Conservation (phyloP, 2,797 vertebrate genomes). For the Smutsia gigantea region DNA sequence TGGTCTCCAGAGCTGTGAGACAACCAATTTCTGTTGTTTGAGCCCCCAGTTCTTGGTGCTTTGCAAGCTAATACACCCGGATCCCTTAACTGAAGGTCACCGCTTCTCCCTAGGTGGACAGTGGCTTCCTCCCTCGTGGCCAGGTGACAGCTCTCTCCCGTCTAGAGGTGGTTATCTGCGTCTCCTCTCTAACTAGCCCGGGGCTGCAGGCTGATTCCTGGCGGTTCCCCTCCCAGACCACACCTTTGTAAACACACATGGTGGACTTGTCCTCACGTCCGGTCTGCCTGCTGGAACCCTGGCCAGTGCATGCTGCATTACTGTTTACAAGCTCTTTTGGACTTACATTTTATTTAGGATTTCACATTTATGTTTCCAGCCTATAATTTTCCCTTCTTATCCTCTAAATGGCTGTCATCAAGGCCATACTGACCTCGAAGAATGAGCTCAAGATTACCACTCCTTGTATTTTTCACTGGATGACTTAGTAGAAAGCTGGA, state of each 20-base stretch:
- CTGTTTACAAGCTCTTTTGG: background rate
- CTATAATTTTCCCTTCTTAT: too few species aligned
- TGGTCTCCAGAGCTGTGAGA: background rate
- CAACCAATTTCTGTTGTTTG: rapidly evolving
- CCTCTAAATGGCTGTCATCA: background rate
- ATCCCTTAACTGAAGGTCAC: background rate
- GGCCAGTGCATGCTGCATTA: rapidly evolving
- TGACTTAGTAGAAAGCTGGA: background rate
- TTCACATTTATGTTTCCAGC: background rate
- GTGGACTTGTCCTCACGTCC: rapidly evolving
- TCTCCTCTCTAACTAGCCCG: background rate
- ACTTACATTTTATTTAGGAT: background rate
- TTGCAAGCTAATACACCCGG: too few species aligned
- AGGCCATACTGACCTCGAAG: background rate
- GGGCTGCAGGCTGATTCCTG: rapidly evolving
- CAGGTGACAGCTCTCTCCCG: background rate
- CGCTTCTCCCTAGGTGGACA: background rate
- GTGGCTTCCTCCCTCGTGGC: too few species aligned
- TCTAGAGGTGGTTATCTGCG: too few species aligned
- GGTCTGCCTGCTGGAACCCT: background rate
- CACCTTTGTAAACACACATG: background rate
- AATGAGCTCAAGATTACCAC: background rate
- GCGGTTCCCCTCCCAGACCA: background rate
- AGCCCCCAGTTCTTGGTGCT: background rate
- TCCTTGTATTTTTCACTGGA: background rate